These are phyloP conservation scores for Biston betularia DNA, from an alignment of 2,888 invertebrate species.

Conservation along the genomic window DNA sequence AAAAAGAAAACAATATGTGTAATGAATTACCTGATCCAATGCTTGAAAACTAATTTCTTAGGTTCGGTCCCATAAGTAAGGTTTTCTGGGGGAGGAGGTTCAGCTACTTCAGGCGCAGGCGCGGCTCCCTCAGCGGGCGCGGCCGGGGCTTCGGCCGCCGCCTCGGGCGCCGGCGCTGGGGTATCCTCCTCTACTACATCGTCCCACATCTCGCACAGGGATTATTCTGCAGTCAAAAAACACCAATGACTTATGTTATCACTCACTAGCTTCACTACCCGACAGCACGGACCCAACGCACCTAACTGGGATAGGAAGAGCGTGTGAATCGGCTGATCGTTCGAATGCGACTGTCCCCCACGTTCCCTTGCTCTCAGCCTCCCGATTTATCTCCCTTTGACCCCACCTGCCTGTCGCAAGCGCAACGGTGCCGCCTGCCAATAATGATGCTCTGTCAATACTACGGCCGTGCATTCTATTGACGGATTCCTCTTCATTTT, in stretches of 20 bases:
- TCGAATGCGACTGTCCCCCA: constrained; percentile 76
- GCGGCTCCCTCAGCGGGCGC: constrained; percentile 45
- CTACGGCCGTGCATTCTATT: constrained; percentile 74
- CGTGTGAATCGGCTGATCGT: constrained; percentile 81
- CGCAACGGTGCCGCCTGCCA: constrained; percentile 69
- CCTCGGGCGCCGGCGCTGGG: constrained; percentile 59
- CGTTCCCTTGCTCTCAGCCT: constrained; percentile 71
- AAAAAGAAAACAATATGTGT: neutral
- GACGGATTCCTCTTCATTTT: constrained; percentile 68
- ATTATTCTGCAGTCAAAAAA: constrained; percentile 71
- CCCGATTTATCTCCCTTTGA: constrained; percentile 82
- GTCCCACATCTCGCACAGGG: constrained; percentile 83
- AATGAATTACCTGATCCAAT: constrained; percentile 90
- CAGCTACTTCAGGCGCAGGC: constrained; percentile 73
- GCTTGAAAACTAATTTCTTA: constrained; percentile 90
- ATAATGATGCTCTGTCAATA: constrained; percentile 85
- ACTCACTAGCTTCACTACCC: constrained; percentile 48
- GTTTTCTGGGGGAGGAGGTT: constrained; percentile 73
- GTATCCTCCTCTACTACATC: constrained; percentile 85
- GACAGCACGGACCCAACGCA: constrained; percentile 59
- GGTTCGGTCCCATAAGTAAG: constrained; percentile 83
- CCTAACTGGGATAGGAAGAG: constrained; percentile 75
- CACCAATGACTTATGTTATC: constrained; percentile 56
- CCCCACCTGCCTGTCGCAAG: constrained; percentile 81
- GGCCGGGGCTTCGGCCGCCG: constrained; percentile 47